Percentiles rank a stretch among this genome's conserved stretches.
These are phyloP conservation scores for Sebastes cheni DNA, from an alignment of 2,797 vertebrate genomes.

Conservation along the genomic window DNA sequence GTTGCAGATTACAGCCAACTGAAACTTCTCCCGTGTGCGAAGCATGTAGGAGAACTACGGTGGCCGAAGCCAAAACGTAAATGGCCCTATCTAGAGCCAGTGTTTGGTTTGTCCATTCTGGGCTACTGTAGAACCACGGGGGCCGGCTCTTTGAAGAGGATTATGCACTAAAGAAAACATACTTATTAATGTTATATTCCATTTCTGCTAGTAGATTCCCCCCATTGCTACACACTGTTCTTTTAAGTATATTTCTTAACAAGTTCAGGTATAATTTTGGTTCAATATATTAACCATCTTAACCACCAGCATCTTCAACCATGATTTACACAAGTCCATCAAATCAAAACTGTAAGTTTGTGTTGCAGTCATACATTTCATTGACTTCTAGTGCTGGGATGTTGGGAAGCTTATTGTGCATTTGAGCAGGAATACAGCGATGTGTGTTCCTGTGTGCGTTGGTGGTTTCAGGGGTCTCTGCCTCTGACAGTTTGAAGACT, in stretches of 20 bases:
- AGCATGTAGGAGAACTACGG: no score
- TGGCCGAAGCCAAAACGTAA: no score
- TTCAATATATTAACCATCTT: background rate
- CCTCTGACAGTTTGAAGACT: constrained; percentile 53
- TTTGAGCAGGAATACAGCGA: background rate
- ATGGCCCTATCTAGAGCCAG: no score
- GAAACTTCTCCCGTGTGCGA: no score
- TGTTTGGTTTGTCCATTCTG: no score
- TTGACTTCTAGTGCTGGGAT: background rate
- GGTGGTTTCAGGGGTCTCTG: constrained; percentile 34
- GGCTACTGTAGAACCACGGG: no score
- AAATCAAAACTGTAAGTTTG: constrained; percentile 33
- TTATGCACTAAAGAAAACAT: no score
- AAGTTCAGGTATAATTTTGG: background rate
- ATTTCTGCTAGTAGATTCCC: no score
- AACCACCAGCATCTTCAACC: constrained; percentile 10
- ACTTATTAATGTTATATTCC: no score
- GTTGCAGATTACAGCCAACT: no score
- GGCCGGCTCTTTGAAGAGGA: no score
- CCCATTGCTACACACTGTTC: no score
- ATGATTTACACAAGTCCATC: constrained; percentile 7
- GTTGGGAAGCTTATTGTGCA: background rate
- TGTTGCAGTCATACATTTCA: constrained; percentile 10
- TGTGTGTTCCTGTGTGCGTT: background rate
- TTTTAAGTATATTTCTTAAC: background rate